phyloP scores from a whole-genome alignment of 2,888 invertebrate species.

The Tetragonula carbonaria region DNA sequence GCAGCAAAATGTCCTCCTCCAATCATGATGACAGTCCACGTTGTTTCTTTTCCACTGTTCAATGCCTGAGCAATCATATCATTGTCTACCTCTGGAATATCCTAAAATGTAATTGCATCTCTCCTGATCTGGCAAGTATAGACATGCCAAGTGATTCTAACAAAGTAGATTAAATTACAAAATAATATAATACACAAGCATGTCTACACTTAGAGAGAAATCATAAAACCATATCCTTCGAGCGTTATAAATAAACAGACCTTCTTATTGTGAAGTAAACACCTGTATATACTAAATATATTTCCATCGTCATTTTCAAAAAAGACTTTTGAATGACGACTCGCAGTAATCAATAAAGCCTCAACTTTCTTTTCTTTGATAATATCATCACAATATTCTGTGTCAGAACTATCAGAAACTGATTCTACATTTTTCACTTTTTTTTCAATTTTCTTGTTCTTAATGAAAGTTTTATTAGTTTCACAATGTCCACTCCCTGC shows the following conservation, averaged over 20 bases:
- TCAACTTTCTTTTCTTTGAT: constrained; percentile 73
- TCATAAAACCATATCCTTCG: constrained; percentile 14
- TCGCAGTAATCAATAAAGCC: constrained; percentile 79
- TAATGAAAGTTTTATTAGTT: constrained; percentile 54
- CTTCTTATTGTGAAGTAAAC: constrained; percentile 90
- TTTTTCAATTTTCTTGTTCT: constrained; percentile 68
- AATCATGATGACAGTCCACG: constrained; percentile 92
- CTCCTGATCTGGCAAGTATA: constrained; percentile 70
- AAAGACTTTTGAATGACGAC: constrained; percentile 90
- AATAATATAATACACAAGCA: constrained; percentile 48
- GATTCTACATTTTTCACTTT: constrained; percentile 63
- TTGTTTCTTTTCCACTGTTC: constrained; percentile 83
- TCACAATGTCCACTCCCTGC: constrained; percentile 74
- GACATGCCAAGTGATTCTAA: constrained; percentile 69
- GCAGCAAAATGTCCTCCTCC: constrained; percentile 94
- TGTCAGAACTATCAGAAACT: constrained; percentile 76
- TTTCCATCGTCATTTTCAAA: constrained; percentile 88
- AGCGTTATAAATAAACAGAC: constrained; percentile 79
- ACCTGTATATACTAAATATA: constrained; percentile 90
- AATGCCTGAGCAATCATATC: constrained; percentile 80
- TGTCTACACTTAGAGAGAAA: constrained; percentile 20
- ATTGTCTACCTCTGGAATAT: constrained; percentile 81
- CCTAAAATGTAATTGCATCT: constrained; percentile 82
- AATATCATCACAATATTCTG: constrained; percentile 74
- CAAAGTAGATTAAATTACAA: constrained; percentile 70